Base-by-base conservation (phyloP, 1,140 invertebrate genomes). In the Drosophila ohnishii region DNA sequence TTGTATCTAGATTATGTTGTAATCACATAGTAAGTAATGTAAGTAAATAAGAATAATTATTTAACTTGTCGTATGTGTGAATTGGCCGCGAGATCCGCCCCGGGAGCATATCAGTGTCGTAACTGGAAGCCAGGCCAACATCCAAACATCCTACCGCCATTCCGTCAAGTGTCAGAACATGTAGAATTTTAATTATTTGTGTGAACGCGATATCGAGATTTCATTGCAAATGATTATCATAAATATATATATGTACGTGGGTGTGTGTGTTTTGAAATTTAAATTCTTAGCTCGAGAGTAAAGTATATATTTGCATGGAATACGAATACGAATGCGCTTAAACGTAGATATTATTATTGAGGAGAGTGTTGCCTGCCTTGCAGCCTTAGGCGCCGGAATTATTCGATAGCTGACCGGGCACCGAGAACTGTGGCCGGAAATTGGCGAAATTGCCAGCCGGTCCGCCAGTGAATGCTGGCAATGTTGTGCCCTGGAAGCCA, bases 371-470 rank as follows among this genome's bases (percentile, higher is more conserved):
- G 50, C 32, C 7, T 16, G 45, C 44, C 5, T 28, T 25, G 44
- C 22, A 1, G 25, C 25, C 45, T 78, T 65, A 85, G 59, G 75
- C 55, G 76, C 78, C 84, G 40, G 80, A 53, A 63, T 78, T 89
- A 82, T 80, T 90, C 45, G 90, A 80, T 57, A 91, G 69, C 69
- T 97, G 96, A 14, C 96, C 96, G 69, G 96, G 96, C 81, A 97
- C 96, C 69, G 96, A 97, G 93, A 97, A 97, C 94, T 97, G 96
- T 91, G 96, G 96, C 93, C 96, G 94, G 92, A 97, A 97, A 92
- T 96, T 96, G 73, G 95, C 95, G 92, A 97, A 97, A 92, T 96
- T 97, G 45, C 96, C 95, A 45, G 95, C 95, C 28, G 95, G 94
- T 13, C 95, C 95, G 14, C 95, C 94, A 8, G 93, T 92, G 92